Base-by-base conservation (phyloP, 2,113 vertebrate genomes). In the Erythrocebus patas region DNA sequence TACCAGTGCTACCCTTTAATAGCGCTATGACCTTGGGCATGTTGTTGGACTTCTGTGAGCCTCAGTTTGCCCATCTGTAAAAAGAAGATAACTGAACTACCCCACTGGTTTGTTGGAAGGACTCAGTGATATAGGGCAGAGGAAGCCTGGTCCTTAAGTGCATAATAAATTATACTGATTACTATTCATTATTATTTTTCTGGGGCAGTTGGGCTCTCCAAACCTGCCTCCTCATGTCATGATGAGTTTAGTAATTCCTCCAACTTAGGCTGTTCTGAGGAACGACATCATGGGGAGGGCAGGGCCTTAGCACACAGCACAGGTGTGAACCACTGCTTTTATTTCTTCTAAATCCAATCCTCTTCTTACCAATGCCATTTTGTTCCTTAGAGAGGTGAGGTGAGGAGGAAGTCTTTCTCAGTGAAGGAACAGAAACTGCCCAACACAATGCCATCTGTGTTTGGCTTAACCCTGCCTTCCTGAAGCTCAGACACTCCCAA, bases 361-460 rank as follows among this genome's bases (percentile, higher is more conserved):
- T 59, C 79, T 92, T 32, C 87, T 87, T 45, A 52, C 50, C 81
- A 75, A 64, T 1, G 73, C 79, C 70, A 30, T 59, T 87, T 50
- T 87, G 61, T 84, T 93, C 89, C 89, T 94, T 12, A 38, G 89
- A 89, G 70, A 89, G 83, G 57, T 25, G 92, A 96, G 85, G 40
- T 66, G 70, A 94, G 43, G 70, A 89, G 45, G 82, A 93, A 91
- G 78, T 91, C 91, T 78, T 76, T 82, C 68, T 70, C 80, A 95
- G 92, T 32, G 83, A 93, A 96, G 73, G 75, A 94, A 92, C 61
- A 52, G 79, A 93, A 94, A 45, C 8, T 55, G 96, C 61, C 90
- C 70, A 84, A 59, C 57, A 81, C 66, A 79, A 43, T 38, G 52
- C 80, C 80, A 90, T 84, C 75, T 95, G 85, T 68, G 89, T 89